phyloP scores from a whole-genome alignment of 2,888 invertebrate genomes.

The Pandemis corylana region DNA sequence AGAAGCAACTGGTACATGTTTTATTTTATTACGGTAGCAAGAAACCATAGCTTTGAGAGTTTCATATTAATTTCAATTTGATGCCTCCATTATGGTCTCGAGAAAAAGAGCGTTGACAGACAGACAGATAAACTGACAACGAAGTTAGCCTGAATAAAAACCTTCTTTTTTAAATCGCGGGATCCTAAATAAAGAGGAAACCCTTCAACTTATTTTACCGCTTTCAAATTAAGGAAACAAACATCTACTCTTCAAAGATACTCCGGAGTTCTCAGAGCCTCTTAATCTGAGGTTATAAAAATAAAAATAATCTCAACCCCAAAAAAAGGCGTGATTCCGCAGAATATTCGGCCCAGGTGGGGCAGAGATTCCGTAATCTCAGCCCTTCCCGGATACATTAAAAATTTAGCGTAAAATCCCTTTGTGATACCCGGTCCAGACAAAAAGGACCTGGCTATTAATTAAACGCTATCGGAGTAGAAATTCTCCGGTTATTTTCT shows the following conservation, averaged over 20 bases:
- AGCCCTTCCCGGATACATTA: conserved; percentile 29
- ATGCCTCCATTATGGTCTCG: no score
- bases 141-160: neutral
- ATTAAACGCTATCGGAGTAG: conserved; percentile 25
- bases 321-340: conserved; percentile 19
- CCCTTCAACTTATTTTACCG: neutral
- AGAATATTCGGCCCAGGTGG: conserved; percentile 8
- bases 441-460: conserved; percentile 20
- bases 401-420: conserved; percentile 36
- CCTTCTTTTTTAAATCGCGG: neutral
- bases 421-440: conserved; percentile 20
- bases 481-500: conserved; percentile 11
- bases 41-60: no score
- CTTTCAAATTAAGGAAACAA: conserved; percentile 1
- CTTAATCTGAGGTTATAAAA: conserved; percentile 20
- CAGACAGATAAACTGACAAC: no score
- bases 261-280: conserved; percentile 3
- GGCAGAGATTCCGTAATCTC: conserved; percentile 21
- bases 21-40: no score
- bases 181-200: neutral
- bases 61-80: no score
- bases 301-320: conserved; percentile 17
- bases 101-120: no score
- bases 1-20: no score
- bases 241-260: conserved; percentile 1